Evolutionary conservation across 2,113 vertebrate species (phyloP).

Genomic region (Cephalopterus ornatus): DNA sequence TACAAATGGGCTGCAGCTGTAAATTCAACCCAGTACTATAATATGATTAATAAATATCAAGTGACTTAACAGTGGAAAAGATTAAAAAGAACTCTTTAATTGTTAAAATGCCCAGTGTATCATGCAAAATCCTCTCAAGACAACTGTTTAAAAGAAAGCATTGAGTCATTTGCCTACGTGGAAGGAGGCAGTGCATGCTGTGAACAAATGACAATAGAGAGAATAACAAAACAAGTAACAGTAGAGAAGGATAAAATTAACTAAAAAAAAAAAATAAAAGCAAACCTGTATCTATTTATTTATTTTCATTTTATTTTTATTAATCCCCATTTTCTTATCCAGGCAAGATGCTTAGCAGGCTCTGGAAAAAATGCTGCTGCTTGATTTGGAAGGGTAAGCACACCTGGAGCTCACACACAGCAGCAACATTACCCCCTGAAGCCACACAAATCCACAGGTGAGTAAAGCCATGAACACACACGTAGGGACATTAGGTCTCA

Average conservation of each 20-base stretch:
- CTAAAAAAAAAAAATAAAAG: not conserved
- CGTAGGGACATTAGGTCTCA: accelerated
- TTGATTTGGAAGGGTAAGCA: not conserved
- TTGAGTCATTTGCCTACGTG: constrained; percentile 43
- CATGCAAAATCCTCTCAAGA: constrained; percentile 32
- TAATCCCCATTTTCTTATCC: not conserved
- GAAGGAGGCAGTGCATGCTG: not conserved
- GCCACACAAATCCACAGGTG: accelerated
- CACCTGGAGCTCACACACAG: not conserved
- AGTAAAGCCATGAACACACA: not conserved
- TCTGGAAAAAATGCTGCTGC: not conserved
- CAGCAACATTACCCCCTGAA: not conserved
- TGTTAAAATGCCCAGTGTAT: constrained; percentile 10
- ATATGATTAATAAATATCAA: constrained; percentile 20
- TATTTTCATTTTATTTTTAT: not conserved
- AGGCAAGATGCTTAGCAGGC: not conserved
- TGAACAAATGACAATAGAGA: constrained; percentile 45
- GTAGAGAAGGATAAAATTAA: constrained; percentile 52
- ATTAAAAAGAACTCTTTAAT: constrained; percentile 35
- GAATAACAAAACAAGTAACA: constrained; percentile 38
- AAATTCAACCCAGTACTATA: not conserved
- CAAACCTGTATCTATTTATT: not conserved
- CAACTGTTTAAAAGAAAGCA: constrained; percentile 51
- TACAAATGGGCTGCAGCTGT: constrained; percentile 18
- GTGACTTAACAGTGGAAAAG: not conserved